Percentiles rank a stretch among this genome's conserved stretches.
Evolutionary conservation across 1,140 invertebrate species (phyloP).

Genomic region (Drosophila miranda): DNA sequence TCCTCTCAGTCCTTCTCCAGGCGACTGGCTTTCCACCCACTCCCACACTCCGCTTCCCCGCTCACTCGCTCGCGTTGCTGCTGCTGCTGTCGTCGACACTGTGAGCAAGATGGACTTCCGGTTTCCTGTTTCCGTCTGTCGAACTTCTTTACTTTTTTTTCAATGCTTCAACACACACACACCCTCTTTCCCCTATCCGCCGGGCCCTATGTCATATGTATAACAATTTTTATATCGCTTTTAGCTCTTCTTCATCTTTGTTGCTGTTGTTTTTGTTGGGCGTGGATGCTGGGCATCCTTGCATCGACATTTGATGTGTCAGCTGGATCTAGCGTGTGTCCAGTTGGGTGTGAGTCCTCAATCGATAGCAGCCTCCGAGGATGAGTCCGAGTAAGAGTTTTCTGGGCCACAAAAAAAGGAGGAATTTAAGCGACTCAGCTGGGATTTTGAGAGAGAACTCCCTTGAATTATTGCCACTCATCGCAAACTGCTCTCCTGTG

Average conservation of each 20-base stretch:
- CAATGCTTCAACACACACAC: constrained; percentile 66
- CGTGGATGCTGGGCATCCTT: constrained; percentile 56
- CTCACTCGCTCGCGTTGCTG: not conserved
- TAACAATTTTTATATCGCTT: constrained; percentile 72
- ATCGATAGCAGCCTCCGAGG: constrained; percentile 53
- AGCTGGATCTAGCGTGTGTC: constrained; percentile 41
- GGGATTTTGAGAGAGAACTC: constrained; percentile 1
- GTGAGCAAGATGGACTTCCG: constrained; percentile 82
- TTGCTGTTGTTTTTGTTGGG: constrained; percentile 49
- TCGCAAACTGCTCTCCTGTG: constrained; percentile 8
- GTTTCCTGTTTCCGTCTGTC: constrained; percentile 82
- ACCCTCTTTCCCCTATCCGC: not conserved
- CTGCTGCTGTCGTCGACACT: constrained; percentile 73
- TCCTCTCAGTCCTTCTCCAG: constrained; percentile 1
- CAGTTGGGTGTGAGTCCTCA: constrained; percentile 54
- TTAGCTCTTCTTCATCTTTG: constrained; percentile 37
- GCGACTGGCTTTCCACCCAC: not conserved
- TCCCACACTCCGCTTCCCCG: not conserved
- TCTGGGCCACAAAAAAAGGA: not conserved
- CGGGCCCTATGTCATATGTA: constrained; percentile 58
- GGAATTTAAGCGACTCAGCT: constrained; percentile 16
- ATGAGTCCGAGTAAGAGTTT: constrained; percentile 17
- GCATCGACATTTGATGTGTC: constrained; percentile 71
- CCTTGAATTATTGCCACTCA: constrained; percentile 21
- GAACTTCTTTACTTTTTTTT: constrained; percentile 80